phyloP scores from a whole-genome alignment of 2,888 invertebrate genomes.

The Athalia cordata region DNA sequence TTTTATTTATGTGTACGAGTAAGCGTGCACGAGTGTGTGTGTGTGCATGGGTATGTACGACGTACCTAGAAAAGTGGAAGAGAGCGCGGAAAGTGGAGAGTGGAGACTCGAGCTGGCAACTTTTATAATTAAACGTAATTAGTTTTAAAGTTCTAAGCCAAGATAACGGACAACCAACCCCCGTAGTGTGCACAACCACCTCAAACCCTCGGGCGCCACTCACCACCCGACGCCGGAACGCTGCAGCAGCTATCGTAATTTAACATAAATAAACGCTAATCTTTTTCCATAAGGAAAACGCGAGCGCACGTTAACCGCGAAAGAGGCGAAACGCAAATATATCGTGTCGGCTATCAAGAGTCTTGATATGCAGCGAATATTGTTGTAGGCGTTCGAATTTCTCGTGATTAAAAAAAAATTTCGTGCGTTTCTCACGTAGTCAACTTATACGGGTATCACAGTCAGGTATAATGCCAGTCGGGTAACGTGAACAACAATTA shows the following conservation, averaged over 20 bases:
- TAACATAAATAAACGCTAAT: constrained; percentile 26
- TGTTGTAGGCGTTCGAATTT: no score
- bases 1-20: no score
- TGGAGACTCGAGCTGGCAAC: constrained; percentile 54
- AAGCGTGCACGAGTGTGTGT: no score
- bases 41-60: no score
- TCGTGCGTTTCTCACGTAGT: no score
- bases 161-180: constrained; percentile 65
- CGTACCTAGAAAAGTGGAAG: not conserved
- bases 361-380: no score
- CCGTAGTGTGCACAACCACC: no score
- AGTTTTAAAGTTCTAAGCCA: constrained; percentile 63
- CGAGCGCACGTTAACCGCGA: no score
- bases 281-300: not conserved
- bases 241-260: constrained; percentile 14
- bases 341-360: not conserved
- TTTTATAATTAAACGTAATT: constrained; percentile 73
- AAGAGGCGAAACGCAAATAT: constrained; percentile 2
- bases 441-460: no score
- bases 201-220: not conserved
- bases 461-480: no score
- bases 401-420: no score
- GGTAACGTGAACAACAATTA: no score
- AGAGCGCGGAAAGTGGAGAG: not conserved
- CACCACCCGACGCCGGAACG: not conserved